Evolutionary conservation across 2,797 vertebrate genomes (phyloP).

Genomic region (Catharus ustulatus): DNA sequence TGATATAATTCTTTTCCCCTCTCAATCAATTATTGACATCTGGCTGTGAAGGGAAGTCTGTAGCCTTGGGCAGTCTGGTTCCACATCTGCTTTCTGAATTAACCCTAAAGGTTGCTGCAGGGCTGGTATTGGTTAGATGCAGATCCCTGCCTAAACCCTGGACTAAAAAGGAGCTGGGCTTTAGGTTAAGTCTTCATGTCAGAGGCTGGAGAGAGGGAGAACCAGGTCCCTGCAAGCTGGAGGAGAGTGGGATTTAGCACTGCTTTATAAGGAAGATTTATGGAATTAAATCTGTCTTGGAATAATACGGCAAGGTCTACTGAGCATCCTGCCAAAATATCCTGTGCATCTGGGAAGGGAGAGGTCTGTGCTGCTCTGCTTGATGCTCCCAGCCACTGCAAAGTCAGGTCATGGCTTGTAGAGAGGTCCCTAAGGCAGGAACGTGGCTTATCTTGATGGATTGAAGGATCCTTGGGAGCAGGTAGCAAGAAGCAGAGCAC

Average conservation of each 20-base stretch:
- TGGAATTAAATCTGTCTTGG: neutral
- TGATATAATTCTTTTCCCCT: accelerated
- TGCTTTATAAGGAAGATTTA: neutral
- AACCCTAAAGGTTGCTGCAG: neutral
- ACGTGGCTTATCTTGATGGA: accelerated
- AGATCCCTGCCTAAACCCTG: neutral
- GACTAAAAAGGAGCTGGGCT: neutral
- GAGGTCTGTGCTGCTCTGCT: neutral
- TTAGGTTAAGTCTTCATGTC: neutral
- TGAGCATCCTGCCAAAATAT: neutral
- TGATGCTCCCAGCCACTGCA: neutral
- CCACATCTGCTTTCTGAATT: slow-evolving; percentile 33
- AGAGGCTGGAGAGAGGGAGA: neutral
- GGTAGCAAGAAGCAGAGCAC: neutral
- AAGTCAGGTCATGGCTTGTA: neutral
- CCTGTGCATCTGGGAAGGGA: neutral
- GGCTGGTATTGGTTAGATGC: neutral
- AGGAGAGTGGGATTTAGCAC: neutral
- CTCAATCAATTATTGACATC: neutral
- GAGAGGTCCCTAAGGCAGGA: neutral
- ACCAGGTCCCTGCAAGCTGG: neutral
- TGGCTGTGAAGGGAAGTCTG: neutral
- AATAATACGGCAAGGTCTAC: neutral
- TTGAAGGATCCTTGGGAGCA: neutral
- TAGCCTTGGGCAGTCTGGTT: neutral